A percentile compares a stretch with the other conserved stretches of the same genome.
Evolutionary conservation across 2,888 invertebrate genomes (phyloP).

Genomic region (Eupithecia inturbata): DNA sequence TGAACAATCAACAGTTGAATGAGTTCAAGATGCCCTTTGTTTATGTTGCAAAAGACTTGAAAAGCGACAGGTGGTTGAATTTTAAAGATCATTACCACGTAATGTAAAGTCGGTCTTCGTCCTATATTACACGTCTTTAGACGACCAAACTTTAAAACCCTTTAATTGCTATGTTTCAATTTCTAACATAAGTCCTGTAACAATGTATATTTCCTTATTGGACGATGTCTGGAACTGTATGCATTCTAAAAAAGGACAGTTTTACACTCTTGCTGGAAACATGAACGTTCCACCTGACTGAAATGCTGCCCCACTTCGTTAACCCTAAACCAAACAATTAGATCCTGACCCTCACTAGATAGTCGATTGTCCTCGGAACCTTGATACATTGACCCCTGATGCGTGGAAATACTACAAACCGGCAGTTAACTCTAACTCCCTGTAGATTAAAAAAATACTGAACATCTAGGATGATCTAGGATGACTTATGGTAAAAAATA

Average conservation of each 20-base stretch:
- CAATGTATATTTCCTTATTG: neutral
- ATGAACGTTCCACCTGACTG: neutral
- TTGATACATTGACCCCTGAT: neutral
- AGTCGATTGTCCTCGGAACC: constrained; percentile 7
- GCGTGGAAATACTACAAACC: neutral
- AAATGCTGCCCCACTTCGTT: neutral
- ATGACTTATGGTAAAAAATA: too few species aligned
- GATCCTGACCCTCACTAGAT: constrained; percentile 7
- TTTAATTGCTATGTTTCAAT: neutral
- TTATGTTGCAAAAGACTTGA: constrained; percentile 12
- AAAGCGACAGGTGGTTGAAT: constrained; percentile 11
- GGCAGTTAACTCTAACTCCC: neutral
- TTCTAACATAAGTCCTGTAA: neutral
- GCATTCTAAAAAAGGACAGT: neutral
- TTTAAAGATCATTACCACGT: neutral
- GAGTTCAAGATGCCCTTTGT: neutral
- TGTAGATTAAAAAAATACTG: neutral
- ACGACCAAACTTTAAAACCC: neutral
- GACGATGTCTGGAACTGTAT: neutral
- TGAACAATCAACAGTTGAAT: neutral
- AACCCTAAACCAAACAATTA: constrained; percentile 8
- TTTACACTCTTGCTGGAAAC: neutral
- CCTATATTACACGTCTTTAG: neutral
- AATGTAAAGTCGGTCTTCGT: neutral
- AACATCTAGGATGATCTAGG: neutral